phyloP scores from a whole-genome alignment of 1,140 invertebrate genomes.

The Pentalonia nigronervosa region DNA sequence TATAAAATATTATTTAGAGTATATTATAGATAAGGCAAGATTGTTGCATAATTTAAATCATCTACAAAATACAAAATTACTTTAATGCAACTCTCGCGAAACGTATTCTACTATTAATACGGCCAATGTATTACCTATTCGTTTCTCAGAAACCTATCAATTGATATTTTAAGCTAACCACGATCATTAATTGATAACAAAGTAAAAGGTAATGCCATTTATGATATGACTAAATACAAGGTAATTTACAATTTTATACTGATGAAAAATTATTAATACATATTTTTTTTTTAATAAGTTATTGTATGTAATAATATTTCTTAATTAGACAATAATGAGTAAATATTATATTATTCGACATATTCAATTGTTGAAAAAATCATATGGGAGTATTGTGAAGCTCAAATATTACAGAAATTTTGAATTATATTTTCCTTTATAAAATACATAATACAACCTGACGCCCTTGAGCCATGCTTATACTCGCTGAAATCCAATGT shows the following conservation, averaged over 20 bases:
- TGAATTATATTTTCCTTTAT: constrained; percentile 20
- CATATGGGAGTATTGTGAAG: not conserved
- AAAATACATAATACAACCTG: not conserved
- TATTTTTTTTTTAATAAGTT: not conserved
- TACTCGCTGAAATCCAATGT: constrained; percentile 4
- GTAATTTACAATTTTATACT: not conserved
- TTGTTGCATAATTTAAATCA: not conserved
- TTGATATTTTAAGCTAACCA: not conserved
- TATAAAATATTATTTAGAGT: not conserved
- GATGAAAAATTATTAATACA: not conserved
- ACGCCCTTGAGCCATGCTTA: constrained; percentile 16
- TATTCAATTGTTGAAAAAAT: not conserved
- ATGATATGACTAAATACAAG: not conserved
- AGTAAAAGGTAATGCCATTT: not conserved
- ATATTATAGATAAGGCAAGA: not conserved
- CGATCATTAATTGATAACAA: not conserved
- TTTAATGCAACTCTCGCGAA: not conserved
- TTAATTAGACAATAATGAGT: not conserved
- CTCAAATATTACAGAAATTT: constrained; percentile 1
- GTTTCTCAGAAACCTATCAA: not conserved
- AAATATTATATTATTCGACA: not conserved
- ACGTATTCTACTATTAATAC: not conserved
- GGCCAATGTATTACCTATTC: not conserved
- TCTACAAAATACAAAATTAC: not conserved
- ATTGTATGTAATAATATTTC: not conserved